A percentile compares a stretch with the other conserved stretches of the same genome.
Conservation (phyloP, 2,113 vertebrate species). For the Puma concolor region DNA sequence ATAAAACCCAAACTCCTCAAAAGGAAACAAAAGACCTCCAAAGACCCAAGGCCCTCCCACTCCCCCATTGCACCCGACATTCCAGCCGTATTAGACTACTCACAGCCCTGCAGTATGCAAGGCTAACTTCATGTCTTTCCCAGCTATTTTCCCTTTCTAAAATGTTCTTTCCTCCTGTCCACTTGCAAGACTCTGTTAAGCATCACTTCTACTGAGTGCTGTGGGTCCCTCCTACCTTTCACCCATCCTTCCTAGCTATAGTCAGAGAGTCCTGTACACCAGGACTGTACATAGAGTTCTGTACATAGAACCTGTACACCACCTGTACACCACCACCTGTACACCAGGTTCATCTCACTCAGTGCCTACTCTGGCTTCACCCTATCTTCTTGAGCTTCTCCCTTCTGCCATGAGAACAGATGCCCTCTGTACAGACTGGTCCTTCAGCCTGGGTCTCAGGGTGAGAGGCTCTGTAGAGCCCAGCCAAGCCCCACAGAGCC, state of each 20-base stretch:
- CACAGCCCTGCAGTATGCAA: background rate
- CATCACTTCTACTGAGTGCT: background rate
- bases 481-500: background rate
- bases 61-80: background rate
- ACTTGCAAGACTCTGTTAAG: background rate
- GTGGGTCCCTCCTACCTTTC: background rate
- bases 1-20: slow-evolving; percentile 7
- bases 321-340: background rate
- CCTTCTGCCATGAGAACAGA: background rate
- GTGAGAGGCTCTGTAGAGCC: background rate
- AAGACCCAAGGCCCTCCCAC: background rate
- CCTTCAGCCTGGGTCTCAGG: background rate
- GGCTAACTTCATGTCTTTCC: background rate
- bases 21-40: background rate
- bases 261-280: background rate
- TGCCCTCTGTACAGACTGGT: background rate
- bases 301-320: no score
- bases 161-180: background rate
- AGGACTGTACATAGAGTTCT: background rate
- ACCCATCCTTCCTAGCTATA: background rate
- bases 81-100: background rate
- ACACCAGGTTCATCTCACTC: background rate
- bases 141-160: slow-evolving; percentile 9
- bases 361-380: background rate
- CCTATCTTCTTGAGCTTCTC: background rate